Conservation (phyloP, 2,797 vertebrate species). For the Galagoides demidoff region DNA sequence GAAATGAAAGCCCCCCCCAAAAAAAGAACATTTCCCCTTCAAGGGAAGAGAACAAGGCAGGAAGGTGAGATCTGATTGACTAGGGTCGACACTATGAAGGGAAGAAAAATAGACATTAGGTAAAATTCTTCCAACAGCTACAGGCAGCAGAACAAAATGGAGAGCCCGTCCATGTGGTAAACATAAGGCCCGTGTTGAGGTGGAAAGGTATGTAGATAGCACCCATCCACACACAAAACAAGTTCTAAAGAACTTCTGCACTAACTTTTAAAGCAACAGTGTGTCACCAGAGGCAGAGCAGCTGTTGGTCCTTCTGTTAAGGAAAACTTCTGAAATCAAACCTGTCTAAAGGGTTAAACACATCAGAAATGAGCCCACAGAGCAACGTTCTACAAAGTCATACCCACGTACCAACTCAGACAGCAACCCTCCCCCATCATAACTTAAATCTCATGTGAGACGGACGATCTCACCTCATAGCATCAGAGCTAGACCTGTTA, state of each 20-base stretch:
- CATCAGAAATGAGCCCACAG: constrained; percentile 41
- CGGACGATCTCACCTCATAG: constrained; percentile 44
- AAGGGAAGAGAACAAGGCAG: background rate
- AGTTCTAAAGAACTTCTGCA: constrained; percentile 59
- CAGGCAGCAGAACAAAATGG: constrained; percentile 52
- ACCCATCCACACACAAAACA: constrained; percentile 53
- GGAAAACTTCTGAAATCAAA: constrained; percentile 54
- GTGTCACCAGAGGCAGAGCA: constrained; percentile 75
- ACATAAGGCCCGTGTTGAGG: background rate
- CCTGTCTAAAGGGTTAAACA: constrained; percentile 34
- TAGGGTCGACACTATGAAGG: background rate
- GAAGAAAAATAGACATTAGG: background rate
- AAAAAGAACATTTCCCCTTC: background rate
- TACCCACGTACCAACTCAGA: constrained; percentile 12
- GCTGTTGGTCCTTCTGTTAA: constrained; percentile 52
- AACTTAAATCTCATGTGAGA: constrained; percentile 40
- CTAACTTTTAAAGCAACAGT: constrained; percentile 78
- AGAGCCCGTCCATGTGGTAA: constrained; percentile 29
- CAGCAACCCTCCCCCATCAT: constrained; percentile 18
- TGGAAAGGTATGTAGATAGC: background rate
- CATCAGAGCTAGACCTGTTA: constrained; percentile 59
- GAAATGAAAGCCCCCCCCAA: background rate
- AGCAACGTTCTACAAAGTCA: constrained; percentile 41
- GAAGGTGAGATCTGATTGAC: background rate
- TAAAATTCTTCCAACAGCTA: constrained; percentile 36